Evolutionary conservation across 1,140 invertebrate species (phyloP).

Genomic region (Caerostris extrusa): DNA sequence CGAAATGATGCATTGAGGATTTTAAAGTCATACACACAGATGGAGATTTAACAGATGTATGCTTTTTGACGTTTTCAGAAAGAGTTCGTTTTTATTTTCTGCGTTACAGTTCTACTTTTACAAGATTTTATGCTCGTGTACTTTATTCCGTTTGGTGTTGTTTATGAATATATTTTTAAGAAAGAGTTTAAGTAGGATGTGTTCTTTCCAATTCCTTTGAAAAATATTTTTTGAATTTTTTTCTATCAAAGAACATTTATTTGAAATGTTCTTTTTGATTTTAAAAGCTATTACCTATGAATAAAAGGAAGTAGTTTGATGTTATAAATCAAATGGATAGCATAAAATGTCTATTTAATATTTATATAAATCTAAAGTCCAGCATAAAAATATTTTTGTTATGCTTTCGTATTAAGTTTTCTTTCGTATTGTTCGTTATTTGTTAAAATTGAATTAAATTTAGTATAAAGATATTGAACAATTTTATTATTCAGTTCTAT

Average conservation of each 20-base stretch:
- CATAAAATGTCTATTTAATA: no score
- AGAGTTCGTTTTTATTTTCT: background rate
- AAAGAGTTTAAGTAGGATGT: background rate
- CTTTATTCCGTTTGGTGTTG: background rate
- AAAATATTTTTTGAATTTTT: background rate
- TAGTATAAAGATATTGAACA: no score
- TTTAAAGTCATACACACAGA: background rate
- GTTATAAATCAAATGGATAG: no score
- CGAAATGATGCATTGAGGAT: background rate
- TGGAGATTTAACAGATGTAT: background rate
- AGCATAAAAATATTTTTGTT: no score
- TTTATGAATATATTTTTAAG: background rate
- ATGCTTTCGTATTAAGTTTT: no score
- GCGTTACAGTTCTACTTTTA: background rate
- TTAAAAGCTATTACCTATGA: background rate
- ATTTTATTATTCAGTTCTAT: no score
- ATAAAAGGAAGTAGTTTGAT: no score
- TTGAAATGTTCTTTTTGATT: background rate
- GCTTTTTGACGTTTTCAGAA: background rate
- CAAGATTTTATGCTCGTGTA: background rate
- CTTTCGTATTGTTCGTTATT: no score
- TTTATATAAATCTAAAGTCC: no score
- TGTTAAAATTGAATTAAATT: no score
- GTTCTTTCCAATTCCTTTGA: background rate
- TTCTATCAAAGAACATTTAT: background rate